Base-by-base conservation (phyloP, 2,888 invertebrate genomes). In the Nemotelus nigrinus region DNA sequence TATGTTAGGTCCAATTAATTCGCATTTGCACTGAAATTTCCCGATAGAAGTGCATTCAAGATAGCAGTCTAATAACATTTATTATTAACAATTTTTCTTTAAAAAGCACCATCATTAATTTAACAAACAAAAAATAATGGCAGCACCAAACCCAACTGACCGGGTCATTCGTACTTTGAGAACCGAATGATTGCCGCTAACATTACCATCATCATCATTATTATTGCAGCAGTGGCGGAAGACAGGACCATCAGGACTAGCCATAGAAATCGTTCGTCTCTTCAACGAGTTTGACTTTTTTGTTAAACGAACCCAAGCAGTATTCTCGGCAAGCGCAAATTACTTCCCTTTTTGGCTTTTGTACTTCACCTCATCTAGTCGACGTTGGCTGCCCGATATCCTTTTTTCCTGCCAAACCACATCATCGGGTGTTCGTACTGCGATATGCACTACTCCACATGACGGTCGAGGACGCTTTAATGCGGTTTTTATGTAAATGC, bases 271-370 rank as follows among this genome's bases (percentile, higher is more conserved):
- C 47, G 39, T 47, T 60, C 60, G 41, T 50, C 48, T 47, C 25
- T 45, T 57, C 50, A 63, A 72, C 58, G 58, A 45, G 72, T 7
- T 39, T 39, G 25, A 39, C n/a, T 25, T 25, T 25, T 25, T 25
- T 25, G 25, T 43, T 45, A 4, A 25, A 25, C 25, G 25, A 25
- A 6, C 41, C 50, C 39, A 39, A 25, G 48, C 47, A 67, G 45
- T 60, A 48, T 58, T 74, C 77, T 65, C 72, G 58, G 57, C 77
- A 72, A 77, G 60, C 64, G 57, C 67, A 71, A 78, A 78, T 78
- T 78, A 78, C 71, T 72, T 78, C 76, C 77, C 70, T 60, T 74
- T 74, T 48, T 57, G 65, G n/a, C 74, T 47, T 74, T 55, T 48
- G 48, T 63, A 74, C 43, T 8, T 25, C 63, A 48, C 58, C 58